These are phyloP conservation scores for Himantopus leucocephalus DNA, from an alignment of 2,113 vertebrate species.

Conservation along the genomic window DNA sequence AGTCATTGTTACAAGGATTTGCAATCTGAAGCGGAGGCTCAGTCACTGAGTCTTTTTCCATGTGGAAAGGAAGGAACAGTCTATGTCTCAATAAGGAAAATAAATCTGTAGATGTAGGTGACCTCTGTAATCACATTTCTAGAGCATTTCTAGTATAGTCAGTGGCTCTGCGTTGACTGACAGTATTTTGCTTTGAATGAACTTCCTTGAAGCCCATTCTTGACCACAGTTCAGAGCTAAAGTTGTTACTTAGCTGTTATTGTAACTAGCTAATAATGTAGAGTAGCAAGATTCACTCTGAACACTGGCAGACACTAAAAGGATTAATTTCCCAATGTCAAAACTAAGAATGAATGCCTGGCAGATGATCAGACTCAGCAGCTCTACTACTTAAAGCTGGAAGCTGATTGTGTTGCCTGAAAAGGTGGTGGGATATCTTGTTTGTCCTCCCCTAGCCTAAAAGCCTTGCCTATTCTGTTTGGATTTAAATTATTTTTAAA, in stretches of 20 bases:
- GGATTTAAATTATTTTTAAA: neutral
- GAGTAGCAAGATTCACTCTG: neutral
- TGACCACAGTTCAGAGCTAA: rapidly evolving
- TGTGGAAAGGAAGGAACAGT: neutral
- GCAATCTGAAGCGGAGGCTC: neutral
- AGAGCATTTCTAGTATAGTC: neutral
- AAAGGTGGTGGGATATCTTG: neutral
- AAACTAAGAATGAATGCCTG: neutral
- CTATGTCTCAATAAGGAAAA: neutral
- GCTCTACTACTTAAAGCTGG: neutral
- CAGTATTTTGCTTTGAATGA: neutral
- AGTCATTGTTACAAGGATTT: neutral
- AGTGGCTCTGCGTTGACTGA: neutral
- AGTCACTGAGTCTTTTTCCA: neutral
- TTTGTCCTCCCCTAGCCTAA: neutral
- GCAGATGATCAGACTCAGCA: neutral
- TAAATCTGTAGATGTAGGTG: neutral
- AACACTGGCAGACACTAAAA: neutral
- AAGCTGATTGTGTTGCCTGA: neutral
- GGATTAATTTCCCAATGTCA: neutral
- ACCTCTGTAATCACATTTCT: neutral
- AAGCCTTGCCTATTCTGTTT: neutral
- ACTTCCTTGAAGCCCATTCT: neutral
- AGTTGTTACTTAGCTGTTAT: neutral
- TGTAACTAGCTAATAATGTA: neutral